Percentiles rank a stretch among this genome's conserved stretches.
phyloP scores from a whole-genome alignment of 2,888 invertebrate species.

The Nephrotoma appendiculata region DNA sequence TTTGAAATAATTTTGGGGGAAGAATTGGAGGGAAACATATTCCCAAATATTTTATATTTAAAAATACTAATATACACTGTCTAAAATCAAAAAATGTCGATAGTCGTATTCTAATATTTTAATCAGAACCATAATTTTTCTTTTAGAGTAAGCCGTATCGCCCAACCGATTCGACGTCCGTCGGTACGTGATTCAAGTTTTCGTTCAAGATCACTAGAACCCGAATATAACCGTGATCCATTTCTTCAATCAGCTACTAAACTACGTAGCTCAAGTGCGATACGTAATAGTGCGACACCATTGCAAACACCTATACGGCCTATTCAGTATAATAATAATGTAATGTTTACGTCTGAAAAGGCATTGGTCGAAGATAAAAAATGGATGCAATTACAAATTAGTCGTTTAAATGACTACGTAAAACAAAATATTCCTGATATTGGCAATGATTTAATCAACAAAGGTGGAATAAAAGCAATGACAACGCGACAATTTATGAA shows the following conservation, averaged over 20 bases:
- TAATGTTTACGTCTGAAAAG: conserved; percentile 21
- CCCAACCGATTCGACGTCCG: conserved; percentile 16
- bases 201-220: neutral
- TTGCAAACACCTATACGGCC: conserved; percentile 14
- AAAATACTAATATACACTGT: no score
- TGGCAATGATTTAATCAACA: conserved; percentile 18
- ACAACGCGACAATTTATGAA: conserved; percentile 28
- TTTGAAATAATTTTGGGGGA: no score
- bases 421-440: conserved; percentile 15
- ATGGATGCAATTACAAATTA: conserved; percentile 23
- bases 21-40: no score
- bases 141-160: conserved; percentile 19
- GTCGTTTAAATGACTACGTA: conserved; percentile 22
- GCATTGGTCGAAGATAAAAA: conserved; percentile 25
- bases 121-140: neutral
- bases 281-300: conserved; percentile 14
- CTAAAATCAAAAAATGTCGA: no score
- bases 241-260: conserved; percentile 15
- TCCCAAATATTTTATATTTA: no score
- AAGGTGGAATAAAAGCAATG: conserved; percentile 24
- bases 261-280: conserved; percentile 10
- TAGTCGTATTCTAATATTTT: neutral
- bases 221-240: conserved; percentile 8
- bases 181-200: conserved; percentile 12
- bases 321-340: conserved; percentile 5